Evolutionary conservation across 1,140 invertebrate species (phyloP).

Genomic region (Luehdorfia chinensis): DNA sequence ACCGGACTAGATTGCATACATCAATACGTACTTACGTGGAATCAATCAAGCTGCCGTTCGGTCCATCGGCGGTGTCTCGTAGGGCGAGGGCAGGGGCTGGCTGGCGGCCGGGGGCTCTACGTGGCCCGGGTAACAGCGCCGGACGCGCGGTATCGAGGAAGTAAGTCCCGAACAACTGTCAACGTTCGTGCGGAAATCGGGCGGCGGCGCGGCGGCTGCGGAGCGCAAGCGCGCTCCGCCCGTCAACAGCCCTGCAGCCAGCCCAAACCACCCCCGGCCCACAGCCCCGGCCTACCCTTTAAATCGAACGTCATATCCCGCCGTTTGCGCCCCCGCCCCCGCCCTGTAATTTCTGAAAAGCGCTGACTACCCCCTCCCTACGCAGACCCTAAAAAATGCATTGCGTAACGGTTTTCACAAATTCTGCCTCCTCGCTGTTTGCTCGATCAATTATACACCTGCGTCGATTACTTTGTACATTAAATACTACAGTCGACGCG

Average conservation of each 20-base stretch:
- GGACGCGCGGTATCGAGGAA: conserved; percentile 76
- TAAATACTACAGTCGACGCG: not conserved
- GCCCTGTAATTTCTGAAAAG: conserved; percentile 70
- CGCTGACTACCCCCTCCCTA: conserved; percentile 56
- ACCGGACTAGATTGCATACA: not conserved
- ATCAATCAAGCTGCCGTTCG: conserved; percentile 43
- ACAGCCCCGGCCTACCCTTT: conserved; percentile 60
- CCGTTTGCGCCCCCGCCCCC: conserved; percentile 49
- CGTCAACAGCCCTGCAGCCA: conserved; percentile 72
- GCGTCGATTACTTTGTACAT: conserved; percentile 21
- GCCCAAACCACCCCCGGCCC: conserved; percentile 31
- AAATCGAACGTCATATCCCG: conserved; percentile 75
- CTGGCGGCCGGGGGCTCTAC: conserved; percentile 42
- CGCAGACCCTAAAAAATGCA: conserved; percentile 72
- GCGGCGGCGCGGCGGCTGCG: conserved; percentile 45
- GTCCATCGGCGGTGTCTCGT: conserved; percentile 48
- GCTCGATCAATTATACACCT: conserved; percentile 69
- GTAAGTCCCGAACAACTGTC: conserved; percentile 70
- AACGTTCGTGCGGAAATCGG: conserved; percentile 64
- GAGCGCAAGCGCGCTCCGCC: conserved; percentile 66
- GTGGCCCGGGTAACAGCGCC: conserved; percentile 57
- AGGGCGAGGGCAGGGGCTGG: conserved; percentile 35
- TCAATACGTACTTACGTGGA: conserved; percentile 20
- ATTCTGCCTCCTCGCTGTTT: conserved; percentile 50
- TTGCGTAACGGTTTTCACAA: conserved; percentile 72